Evolutionary conservation across 2,797 vertebrate species (phyloP).

Genomic region (Oceanodroma leucorhoa): DNA sequence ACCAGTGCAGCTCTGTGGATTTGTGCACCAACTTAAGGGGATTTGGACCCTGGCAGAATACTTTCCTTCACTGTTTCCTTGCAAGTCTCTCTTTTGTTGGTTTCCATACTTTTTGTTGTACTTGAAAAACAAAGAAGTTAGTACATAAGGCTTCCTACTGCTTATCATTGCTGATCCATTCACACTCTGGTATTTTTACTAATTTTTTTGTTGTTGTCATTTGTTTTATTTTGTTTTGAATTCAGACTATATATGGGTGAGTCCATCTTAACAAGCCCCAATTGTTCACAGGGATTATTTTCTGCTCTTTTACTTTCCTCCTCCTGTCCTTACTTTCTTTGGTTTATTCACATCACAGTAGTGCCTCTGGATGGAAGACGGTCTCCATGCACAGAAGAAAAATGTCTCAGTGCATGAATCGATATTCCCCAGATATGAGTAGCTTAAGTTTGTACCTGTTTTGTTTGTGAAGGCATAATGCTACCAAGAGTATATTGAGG

Average conservation of each 20-base stretch:
- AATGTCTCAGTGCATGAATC: neutral
- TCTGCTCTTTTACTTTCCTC: neutral
- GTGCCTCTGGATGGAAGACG: neutral
- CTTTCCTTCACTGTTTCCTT: neutral
- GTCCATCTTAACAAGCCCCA: neutral
- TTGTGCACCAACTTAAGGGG: accelerated
- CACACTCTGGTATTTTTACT: neutral
- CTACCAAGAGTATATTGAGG: neutral
- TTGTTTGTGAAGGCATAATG: neutral
- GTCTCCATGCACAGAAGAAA: neutral
- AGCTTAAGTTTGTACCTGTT: neutral
- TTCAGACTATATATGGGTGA: neutral
- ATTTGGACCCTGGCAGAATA: neutral
- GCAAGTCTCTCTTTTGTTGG: neutral
- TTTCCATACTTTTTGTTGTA: neutral
- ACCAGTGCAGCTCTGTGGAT: neutral
- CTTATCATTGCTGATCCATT: neutral
- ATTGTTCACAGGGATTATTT: accelerated
- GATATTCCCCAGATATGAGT: neutral
- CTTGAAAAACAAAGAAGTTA: neutral
- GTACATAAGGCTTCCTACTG: neutral
- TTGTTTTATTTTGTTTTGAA: neutral
- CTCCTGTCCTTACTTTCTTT: neutral
- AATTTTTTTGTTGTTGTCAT: neutral
- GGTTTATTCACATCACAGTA: neutral